A percentile compares a stretch with the other conserved stretches of the same genome.
Evolutionary conservation across 1,140 invertebrate genomes (phyloP).

Genomic region (Drosophila biarmipes): DNA sequence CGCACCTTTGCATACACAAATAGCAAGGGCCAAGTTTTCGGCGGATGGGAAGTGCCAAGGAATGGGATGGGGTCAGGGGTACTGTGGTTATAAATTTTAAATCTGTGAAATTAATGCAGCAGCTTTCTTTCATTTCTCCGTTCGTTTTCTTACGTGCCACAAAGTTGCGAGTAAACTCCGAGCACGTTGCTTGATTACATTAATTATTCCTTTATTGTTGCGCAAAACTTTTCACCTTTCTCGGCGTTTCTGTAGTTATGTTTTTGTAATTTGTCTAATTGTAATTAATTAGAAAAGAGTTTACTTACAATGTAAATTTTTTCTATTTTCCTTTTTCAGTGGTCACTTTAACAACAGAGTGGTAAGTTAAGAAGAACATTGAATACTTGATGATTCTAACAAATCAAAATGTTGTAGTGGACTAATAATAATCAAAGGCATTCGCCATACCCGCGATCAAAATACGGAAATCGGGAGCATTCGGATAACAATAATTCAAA

Average conservation of each 20-base stretch:
- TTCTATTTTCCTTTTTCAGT: conserved; percentile 45
- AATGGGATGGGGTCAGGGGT: conserved; percentile 20
- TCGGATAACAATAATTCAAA: conserved; percentile 1
- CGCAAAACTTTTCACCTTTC: conserved; percentile 45
- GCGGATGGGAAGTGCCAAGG: neutral
- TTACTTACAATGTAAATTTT: conserved; percentile 17
- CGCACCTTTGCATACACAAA: conserved; percentile 80
- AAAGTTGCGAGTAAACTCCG: conserved; percentile 48
- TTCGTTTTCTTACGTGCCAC: conserved; percentile 59
- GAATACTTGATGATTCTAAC: neutral
- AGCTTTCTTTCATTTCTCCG: conserved; percentile 54
- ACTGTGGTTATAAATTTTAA: conserved; percentile 82
- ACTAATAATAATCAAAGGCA: conserved; percentile 20
- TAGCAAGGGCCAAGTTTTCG: conserved; percentile 26
- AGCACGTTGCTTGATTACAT: conserved; percentile 79
- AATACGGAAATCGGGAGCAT: conserved; percentile 2
- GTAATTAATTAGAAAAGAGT: conserved; percentile 33
- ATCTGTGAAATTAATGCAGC: conserved; percentile 79
- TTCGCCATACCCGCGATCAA: conserved; percentile 7
- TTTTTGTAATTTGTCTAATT: conserved; percentile 44
- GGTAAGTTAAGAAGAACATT: conserved; percentile 36
- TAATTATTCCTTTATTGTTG: conserved; percentile 84
- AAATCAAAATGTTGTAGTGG: conserved; percentile 12
- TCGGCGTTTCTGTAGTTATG: conserved; percentile 19
- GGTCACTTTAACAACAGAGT: conserved; percentile 14